Percentiles rank a stretch among this genome's conserved stretches.
These are phyloP conservation scores for Lepidostoma basale DNA, from an alignment of 1,140 invertebrate genomes.

Conservation along the genomic window DNA sequence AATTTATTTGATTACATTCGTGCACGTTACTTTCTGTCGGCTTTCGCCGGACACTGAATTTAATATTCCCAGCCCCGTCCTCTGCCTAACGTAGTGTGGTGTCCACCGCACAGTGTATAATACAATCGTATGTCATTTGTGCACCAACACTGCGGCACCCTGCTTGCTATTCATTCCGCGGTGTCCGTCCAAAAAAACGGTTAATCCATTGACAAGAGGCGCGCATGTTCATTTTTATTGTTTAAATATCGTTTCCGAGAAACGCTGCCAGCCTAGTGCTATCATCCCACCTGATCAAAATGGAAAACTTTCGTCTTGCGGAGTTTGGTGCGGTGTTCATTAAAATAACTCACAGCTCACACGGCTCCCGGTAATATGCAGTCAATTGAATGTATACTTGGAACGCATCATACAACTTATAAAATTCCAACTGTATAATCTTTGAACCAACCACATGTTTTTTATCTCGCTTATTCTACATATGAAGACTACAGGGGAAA, in stretches of 20 bases:
- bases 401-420: too few relatives aligned
- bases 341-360: background rate
- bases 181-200: conserved; percentile 30
- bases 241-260: conserved; percentile 15
- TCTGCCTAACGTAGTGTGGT: too few relatives aligned
- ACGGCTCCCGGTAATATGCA: too few relatives aligned
- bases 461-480: too few relatives aligned
- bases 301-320: background rate
- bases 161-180: conserved; percentile 38
- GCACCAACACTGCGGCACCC: conserved; percentile 10
- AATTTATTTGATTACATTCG: background rate
- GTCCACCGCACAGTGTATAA: background rate
- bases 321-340: background rate
- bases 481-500: too few relatives aligned
- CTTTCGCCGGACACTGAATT: conserved; percentile 10
- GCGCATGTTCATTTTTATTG: conserved; percentile 25
- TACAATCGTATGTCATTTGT: conserved; percentile 4
- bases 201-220: conserved; percentile 40
- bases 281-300: background rate
- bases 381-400: too few relatives aligned
- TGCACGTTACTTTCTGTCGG: conserved; percentile 1
- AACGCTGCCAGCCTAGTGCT: background rate
- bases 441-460: too few relatives aligned
- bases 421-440: too few relatives aligned
- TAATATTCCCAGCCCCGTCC: conserved; percentile 26